Conservation (phyloP, 2,888 invertebrate species). For the Smittia sp. region DNA sequence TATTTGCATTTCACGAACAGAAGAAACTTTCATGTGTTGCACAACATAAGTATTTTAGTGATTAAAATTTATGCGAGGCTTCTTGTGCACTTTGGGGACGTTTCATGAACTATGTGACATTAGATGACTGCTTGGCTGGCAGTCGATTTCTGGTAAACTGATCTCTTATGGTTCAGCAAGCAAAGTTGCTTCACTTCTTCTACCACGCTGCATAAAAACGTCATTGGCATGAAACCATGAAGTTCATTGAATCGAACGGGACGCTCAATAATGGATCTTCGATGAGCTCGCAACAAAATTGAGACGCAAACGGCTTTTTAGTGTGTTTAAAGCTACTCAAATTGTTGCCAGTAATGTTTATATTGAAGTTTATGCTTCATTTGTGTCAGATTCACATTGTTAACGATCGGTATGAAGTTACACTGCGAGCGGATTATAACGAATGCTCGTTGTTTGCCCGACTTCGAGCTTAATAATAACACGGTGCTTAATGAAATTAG, state of each 20-base stretch:
- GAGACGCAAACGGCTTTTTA: background rate
- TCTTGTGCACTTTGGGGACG: background rate
- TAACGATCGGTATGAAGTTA: background rate
- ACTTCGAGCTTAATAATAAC: background rate
- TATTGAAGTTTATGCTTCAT: conserved; percentile 17
- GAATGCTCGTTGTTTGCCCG: background rate
- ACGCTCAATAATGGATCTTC: background rate
- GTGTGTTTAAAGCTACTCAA: background rate
- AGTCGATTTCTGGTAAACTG: too few relatives aligned
- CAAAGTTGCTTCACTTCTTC: too few relatives aligned
- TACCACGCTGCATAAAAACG: background rate
- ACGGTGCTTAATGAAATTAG: background rate
- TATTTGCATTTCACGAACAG: background rate
- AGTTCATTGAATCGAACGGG: background rate
- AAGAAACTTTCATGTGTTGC: conserved; percentile 13
- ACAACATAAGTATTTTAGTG: background rate
- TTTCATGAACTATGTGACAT: too few relatives aligned
- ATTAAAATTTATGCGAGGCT: conserved; percentile 7
- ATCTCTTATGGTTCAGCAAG: too few relatives aligned
- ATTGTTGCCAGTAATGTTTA: background rate
- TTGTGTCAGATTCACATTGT: background rate
- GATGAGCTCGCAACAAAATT: background rate
- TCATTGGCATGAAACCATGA: background rate
- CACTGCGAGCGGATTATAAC: background rate
- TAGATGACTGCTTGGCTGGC: too few relatives aligned